Evolutionary conservation across 2,113 vertebrate species (phyloP), one percentile per base, ranked within the genome.

Genomic region (Colaptes auratus): DNA sequence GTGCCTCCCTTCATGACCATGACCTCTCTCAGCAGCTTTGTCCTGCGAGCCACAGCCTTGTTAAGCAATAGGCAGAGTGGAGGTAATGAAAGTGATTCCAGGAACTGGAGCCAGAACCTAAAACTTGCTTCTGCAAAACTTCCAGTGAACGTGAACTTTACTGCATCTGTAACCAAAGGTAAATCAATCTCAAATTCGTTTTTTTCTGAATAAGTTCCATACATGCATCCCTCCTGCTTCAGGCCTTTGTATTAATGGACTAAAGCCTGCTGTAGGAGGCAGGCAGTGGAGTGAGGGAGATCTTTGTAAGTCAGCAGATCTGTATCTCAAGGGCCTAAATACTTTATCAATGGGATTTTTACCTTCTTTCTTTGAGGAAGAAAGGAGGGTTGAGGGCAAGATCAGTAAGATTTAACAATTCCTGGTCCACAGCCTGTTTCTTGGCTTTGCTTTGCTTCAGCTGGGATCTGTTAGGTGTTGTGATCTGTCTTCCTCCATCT

Each of bases 221-320:
- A 5, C 0, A 0, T 3, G 1, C 18, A 20, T 58, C 12, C 6
- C 33, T 87, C 3, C n/a, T 71, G 46, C 30, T 12, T 7, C 7
- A 69, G 14, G 31, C 39, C 46, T 61, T 6, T 52, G 10, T 7
- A 4, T 23, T 48, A 61, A 50, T 18, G 39, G n/a, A 61, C 8
- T 42, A 44, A 86, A 67, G 15, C 27, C 16, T 80, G 28, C 4
- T 67, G 15, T 18, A 60, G 72, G 15, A 91, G 44, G 31, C 19
- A 65, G 83, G 20, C 5, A 20, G 17, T 58, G 61, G 80, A 67
- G 58, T 14, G 61, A 35, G 56, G 52, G 70, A 59, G 50, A 55
- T 63, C 48, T 77, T 71, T 70, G 55, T 5, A 71, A 64, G 72
- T 73, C 44, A 87, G 39, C 44, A 28, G 48, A 31, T 77, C 16